Percentiles rank a stretch among this genome's conserved stretches.
phyloP scores from a whole-genome alignment of 2,113 vertebrate species.

The Microcebus griseorufus region DNA sequence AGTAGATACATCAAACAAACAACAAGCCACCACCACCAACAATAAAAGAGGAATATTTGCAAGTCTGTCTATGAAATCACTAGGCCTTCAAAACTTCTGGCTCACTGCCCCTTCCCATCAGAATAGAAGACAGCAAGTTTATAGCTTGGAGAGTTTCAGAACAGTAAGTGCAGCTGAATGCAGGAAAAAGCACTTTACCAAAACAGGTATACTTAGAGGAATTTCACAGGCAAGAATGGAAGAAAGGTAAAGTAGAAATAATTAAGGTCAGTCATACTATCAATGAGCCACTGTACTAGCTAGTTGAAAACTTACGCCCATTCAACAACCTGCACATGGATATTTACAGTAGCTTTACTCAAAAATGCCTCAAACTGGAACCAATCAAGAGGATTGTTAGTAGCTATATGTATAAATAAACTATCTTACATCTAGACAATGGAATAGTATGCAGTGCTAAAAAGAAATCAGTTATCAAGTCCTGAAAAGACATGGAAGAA shows the following conservation, averaged over 20 bases:
- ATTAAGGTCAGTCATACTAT: background rate
- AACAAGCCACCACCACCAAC: background rate
- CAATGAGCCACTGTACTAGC: background rate
- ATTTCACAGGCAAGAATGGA: background rate
- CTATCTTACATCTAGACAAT: background rate
- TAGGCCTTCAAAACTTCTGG: background rate
- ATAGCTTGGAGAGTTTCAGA: background rate
- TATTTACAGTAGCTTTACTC: background rate
- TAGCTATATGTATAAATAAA: background rate
- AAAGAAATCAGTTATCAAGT: background rate
- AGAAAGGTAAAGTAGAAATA: background rate
- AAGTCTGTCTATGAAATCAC: background rate
- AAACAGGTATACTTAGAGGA: background rate
- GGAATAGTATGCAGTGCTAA: background rate
- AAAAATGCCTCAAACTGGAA: background rate
- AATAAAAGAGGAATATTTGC: background rate
- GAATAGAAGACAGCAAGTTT: background rate
- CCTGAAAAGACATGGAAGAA: background rate
- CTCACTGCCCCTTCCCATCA: background rate
- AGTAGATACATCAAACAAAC: background rate
- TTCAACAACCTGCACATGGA: background rate
- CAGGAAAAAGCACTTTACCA: background rate
- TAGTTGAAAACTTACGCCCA: background rate
- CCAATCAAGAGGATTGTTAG: background rate
- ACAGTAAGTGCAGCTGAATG: background rate